Evolutionary conservation across 2,888 invertebrate species (phyloP).

Genomic region (Torymus texanus): DNA sequence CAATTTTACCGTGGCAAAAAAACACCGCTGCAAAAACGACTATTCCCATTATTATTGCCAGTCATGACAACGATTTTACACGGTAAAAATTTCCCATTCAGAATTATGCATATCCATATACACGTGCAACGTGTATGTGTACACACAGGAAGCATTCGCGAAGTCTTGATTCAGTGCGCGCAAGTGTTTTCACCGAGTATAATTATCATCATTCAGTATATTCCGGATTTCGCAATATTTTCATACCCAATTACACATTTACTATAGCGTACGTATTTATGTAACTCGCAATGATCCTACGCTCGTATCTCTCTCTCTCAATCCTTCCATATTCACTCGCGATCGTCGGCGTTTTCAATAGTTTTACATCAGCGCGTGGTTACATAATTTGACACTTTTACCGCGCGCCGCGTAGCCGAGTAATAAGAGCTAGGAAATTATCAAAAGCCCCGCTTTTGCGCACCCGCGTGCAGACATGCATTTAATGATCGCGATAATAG

Average conservation of each 20-base stretch:
- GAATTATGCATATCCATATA: too few relatives aligned
- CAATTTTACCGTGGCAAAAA: too few relatives aligned
- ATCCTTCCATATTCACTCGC: background rate
- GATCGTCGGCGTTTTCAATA: background rate
- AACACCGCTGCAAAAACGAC: too few relatives aligned
- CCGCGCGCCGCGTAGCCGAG: background rate
- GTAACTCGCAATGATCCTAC: background rate
- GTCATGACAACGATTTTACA: too few relatives aligned
- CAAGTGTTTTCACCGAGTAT: background rate
- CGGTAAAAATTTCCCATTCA: too few relatives aligned
- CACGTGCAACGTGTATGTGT: too few relatives aligned
- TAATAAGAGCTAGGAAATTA: too few relatives aligned
- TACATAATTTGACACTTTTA: constrained; percentile 37
- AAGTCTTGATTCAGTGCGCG: too few relatives aligned
- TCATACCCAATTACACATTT: constrained; percentile 14
- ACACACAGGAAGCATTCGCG: too few relatives aligned
- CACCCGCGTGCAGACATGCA: too few relatives aligned
- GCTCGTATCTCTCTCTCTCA: background rate
- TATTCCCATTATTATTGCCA: too few relatives aligned
- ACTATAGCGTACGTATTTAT: background rate
- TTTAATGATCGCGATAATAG: constrained; percentile 16
- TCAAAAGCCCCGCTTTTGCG: too few relatives aligned
- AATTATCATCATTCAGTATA: background rate
- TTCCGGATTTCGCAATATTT: constrained; percentile 1
- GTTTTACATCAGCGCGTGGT: constrained; percentile 16